phyloP scores from a whole-genome alignment of 2,113 vertebrate genomes.

The Lathamus discolor region DNA sequence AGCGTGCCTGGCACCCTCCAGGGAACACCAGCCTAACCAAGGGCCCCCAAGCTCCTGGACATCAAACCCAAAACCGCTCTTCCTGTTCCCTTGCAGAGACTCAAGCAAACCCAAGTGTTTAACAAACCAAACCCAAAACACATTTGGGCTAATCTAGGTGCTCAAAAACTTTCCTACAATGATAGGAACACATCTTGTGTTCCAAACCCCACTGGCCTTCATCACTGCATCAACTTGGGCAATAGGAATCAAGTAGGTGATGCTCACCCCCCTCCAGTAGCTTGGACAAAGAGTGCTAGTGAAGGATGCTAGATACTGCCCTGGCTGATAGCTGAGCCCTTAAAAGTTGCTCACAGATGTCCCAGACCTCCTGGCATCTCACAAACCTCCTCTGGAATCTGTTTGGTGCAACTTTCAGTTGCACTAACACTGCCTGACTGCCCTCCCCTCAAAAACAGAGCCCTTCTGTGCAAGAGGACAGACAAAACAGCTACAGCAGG shows the following conservation, averaged over 20 bases:
- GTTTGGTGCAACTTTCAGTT: not conserved
- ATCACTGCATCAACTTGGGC: not conserved
- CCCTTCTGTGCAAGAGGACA: not conserved
- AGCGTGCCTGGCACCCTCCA: not conserved
- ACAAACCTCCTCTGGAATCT: not conserved
- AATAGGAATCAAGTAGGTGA: accelerated
- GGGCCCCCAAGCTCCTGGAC: not conserved
- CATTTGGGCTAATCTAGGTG: not conserved
- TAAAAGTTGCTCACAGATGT: not conserved
- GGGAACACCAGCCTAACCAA: not conserved
- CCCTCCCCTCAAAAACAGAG: not conserved
- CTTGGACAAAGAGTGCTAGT: not conserved
- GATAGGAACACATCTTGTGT: not conserved
- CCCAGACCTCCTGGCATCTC: not conserved
- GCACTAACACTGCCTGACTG: not conserved
- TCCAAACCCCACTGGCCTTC: not conserved
- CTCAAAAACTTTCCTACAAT: not conserved
- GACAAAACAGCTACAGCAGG: not conserved
- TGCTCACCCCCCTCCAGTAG: not conserved
- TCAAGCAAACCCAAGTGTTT: not conserved
- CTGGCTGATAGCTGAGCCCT: not conserved
- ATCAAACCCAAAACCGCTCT: not conserved
- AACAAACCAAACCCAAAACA: not conserved
- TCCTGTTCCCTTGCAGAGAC: not conserved
- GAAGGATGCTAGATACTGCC: not conserved